Evolutionary conservation across 2,888 invertebrate species (phyloP), one percentile per base, ranked within the genome.

Genomic region (Philaethria dido): DNA sequence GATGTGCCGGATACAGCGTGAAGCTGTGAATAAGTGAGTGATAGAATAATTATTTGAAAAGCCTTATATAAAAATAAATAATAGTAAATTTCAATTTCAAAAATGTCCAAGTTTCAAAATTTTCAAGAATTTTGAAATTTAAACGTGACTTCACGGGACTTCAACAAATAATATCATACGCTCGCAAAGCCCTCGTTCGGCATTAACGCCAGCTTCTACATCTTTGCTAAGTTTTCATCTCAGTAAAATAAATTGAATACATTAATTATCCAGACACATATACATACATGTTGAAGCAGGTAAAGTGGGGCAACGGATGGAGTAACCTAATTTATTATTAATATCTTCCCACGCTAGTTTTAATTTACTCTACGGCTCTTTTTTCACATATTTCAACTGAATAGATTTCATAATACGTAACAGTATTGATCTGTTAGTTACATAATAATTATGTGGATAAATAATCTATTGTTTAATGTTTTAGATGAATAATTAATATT

Each of bases 241-340:
- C 39, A 57, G 57, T 22, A 57, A 42, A 57, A 39, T 39, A 57
- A 57, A 57, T 57, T 57, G 57, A 57, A 57, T 22, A 57, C 42
- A 57, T 57, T 22, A 57, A 57, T 42, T 57, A 57, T 57, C 39
- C 57, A 39, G 22, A 57, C 57, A 39, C n/a, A 55, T 11, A 42
- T 42, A 52, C 16, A 52, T 11, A 62, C 36, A 47, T 54, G 50
- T 68, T 64, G 45, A 33, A 68, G 45, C 11, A 20, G 54, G 50
- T 61, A 42, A 65, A 65, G 20, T 48, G 64, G 66, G 29, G 47
- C 63, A 60, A 61, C 50, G 60, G 69, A 66, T 69, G 66, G 47
- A 69, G 66, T 69, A 66, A 67, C 69, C 69, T 64, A 57, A 63
- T 67, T 69, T 67, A 59, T 62, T 66, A 62, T 67, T 62, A 64